Base-by-base conservation (phyloP, 2,888 invertebrate species). In the Fragum fragum region DNA sequence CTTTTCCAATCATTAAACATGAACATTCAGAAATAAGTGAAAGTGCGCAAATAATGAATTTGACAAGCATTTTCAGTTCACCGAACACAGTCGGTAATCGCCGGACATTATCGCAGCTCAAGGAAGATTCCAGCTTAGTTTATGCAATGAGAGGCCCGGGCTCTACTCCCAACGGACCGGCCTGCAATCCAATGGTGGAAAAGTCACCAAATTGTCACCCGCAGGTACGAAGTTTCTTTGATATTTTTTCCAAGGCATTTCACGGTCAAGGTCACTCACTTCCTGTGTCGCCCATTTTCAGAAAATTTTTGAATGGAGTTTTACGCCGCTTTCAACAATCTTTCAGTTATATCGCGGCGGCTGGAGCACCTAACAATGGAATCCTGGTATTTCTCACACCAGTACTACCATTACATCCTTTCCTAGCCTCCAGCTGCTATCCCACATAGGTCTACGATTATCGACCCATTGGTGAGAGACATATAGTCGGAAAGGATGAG, bases 11-110 rank as follows among this genome's bases (percentile, higher is more conserved):
- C 59, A 79, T 91, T 14, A 92, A 92, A 78, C 89, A 90, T 77
- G 92, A 92, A 84, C 85, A 86, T 16, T 39, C 81, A 47, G 90
- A 91, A 55, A 72, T 72, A 36, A 83, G 80, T 53, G 86, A 87
- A 73, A 89, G 89, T 53, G 86, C 90, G 28, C 90, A 91, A 71
- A 89, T 91, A 70, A 78, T 90, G 79, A 90, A 88, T 78, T 85
- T 90, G 79, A 87, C 90, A n/a, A 90, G 90, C 66, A 88, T 90
- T 75, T 90, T 88, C 76, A 83, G 86, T 59, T 78, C 85, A 42
- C 83, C 79, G 21, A 29, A 28, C 18, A 63, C 76, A 29, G 71
- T 68, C 59, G 42, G 66, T 32, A 79, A 79, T 47, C 23, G 73
- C 23, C 87, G 89, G 28, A 85, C 87, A 9, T 75, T 87, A 16